A percentile compares a stretch with the other conserved stretches of the same genome.
These are phyloP conservation scores for Drosophila bifasciata DNA, from an alignment of 1,140 invertebrate species.

Conservation along the genomic window DNA sequence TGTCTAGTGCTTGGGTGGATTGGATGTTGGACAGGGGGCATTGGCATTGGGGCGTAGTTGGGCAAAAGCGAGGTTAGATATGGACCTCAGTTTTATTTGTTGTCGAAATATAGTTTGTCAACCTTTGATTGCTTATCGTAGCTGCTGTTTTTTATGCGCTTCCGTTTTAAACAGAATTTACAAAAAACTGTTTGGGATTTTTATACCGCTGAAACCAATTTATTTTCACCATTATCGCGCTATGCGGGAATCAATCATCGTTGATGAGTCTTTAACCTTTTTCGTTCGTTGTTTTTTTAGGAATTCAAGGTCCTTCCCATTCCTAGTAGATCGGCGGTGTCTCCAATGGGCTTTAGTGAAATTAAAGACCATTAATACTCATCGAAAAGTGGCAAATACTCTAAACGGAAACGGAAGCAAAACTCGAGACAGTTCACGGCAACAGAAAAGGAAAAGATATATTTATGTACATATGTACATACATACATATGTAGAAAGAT, in stretches of 20 bases:
- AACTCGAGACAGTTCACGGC: constrained; percentile 55
- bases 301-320: constrained; percentile 18
- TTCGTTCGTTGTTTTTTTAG: neutral
- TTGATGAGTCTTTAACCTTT: constrained; percentile 8
- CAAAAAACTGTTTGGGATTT: too few relatives aligned
- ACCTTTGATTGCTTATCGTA: too few relatives aligned
- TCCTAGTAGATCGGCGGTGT: constrained; percentile 29
- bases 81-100: too few relatives aligned
- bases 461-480: constrained; percentile 3
- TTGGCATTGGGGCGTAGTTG: too few relatives aligned
- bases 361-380: constrained; percentile 80
- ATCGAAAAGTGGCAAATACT: constrained; percentile 79
- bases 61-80: too few relatives aligned
- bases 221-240: too few relatives aligned
- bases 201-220: too few relatives aligned
- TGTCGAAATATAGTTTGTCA: too few relatives aligned
- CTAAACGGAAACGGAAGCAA: constrained; percentile 80
- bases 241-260: too few relatives aligned
- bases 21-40: neutral
- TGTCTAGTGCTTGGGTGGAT: constrained; percentile 5
- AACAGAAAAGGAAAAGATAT: constrained; percentile 27
- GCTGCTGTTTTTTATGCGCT: too few relatives aligned
- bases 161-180: too few relatives aligned
- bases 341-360: constrained; percentile 67
- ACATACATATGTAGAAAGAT: constrained; percentile 4